A percentile compares a stretch with the other conserved stretches of the same genome.
Conservation (phyloP, 2,888 invertebrate species). For the Thereva unica region DNA sequence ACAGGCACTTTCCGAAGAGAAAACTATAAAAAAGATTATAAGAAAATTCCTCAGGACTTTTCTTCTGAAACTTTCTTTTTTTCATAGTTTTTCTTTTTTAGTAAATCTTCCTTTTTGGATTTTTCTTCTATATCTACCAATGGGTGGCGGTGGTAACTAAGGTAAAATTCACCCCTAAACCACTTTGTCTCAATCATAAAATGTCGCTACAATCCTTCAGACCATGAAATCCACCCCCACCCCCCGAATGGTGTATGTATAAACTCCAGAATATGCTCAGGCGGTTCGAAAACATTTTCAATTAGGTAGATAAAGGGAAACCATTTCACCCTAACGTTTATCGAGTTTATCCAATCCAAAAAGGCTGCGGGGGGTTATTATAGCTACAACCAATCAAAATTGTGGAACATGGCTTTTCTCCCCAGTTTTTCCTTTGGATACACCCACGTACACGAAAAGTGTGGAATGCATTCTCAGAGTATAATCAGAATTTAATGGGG, state of each 20-base stretch:
- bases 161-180: no score
- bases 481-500: no score
- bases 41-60: no score
- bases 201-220: background rate
- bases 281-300: conserved; percentile 39
- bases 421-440: conserved; percentile 1
- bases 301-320: conserved; percentile 40
- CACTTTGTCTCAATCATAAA: no score
- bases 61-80: no score
- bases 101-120: no score
- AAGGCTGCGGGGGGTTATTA: conserved; percentile 46
- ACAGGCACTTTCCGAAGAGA: no score
- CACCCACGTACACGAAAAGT: conserved; percentile 12
- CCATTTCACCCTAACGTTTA: conserved; percentile 41
- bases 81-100: no score
- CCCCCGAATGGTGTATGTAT: conserved; percentile 3
- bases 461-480: no score
- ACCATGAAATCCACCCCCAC: conserved; percentile 1
- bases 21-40: no score
- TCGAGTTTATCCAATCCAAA: conserved; percentile 44
- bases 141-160: no score
- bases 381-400: conserved; percentile 46
- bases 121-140: no score
- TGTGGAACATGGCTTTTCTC: background rate
- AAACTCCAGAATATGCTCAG: conserved; percentile 6